Evolutionary conservation across 2,113 vertebrate genomes (phyloP), one percentile per base, ranked within the genome.

Genomic region (Phylloscopus trochiloides): DNA sequence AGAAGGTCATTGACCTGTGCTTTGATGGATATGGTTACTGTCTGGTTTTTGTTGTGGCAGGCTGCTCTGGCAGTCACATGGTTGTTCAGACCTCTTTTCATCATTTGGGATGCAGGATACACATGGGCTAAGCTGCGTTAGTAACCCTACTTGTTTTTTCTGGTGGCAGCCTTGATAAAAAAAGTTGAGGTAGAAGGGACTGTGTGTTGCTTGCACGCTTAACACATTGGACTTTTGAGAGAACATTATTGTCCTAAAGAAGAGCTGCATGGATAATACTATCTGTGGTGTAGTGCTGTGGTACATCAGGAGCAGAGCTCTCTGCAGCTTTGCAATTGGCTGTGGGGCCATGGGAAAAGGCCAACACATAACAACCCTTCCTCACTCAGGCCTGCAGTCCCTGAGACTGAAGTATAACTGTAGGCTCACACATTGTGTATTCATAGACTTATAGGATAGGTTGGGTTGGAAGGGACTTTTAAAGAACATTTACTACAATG

Each of bases 121-220:
- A 12, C 0, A 2, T 19, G 20, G 28, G 15, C 47, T 88, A 59
- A 88, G 26, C 21, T 54, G 9, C 40, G 36, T 0, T 61, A 18
- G n/a, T 57, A 89, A 32, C 7, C 21, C 2, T 43, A 59, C 26
- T 29, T 34, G 3, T 34, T 63, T 65, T 65, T 5, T 4, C 20
- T 59, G 18, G 12, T 15, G 3, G 17, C 20, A 54, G 5, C 10
- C 17, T 14, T 32, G 22, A 40, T 40, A 43, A 71, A 86, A 88
- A 59, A 11, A 7, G 20, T 24, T 54, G 22, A 82, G 72, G 9
- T 47, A 59, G 45, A 40, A 12, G 1, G 0, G 0, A 0, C 2
- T 2, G 17, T 43, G 21, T 54, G 77, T 38, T 84, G 17, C 36
- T 68, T 47, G 3, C 10, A 28, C 26, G 12, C 40, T 85, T 19